These are phyloP conservation scores for Tympanuchus pallidicinctus DNA, from an alignment of 2,113 vertebrate species.

Conservation along the genomic window DNA sequence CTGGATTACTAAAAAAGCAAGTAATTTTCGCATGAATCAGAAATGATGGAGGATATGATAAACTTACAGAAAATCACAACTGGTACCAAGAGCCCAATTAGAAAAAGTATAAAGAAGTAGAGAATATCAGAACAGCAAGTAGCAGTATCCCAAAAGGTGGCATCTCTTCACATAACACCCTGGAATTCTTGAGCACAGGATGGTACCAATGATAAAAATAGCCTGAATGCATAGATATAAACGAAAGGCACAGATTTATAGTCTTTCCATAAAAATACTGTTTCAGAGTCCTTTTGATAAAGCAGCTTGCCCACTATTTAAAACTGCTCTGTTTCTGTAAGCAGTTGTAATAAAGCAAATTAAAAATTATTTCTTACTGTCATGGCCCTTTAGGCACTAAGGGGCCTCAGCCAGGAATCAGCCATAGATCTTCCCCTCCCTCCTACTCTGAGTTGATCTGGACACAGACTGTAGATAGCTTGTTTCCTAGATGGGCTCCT, in stretches of 20 bases:
- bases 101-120: background rate
- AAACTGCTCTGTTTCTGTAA: background rate
- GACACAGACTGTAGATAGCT: accelerated
- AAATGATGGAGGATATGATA: background rate
- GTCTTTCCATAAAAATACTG: background rate
- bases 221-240: background rate
- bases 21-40: background rate
- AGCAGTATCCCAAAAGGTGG: background rate
- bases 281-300: background rate
- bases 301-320: background rate
- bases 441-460: background rate
- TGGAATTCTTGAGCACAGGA: background rate
- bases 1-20: background rate
- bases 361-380: background rate
- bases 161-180: background rate
- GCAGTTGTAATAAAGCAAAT: background rate
- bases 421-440: background rate
- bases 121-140: background rate
- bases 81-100: background rate
- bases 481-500: background rate
- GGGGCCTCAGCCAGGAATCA: background rate
- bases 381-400: background rate
- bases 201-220: background rate
- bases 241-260: accelerated
- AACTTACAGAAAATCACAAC: background rate